phyloP scores from a whole-genome alignment of 2,797 vertebrate genomes.

The Sardinella longiceps region DNA sequence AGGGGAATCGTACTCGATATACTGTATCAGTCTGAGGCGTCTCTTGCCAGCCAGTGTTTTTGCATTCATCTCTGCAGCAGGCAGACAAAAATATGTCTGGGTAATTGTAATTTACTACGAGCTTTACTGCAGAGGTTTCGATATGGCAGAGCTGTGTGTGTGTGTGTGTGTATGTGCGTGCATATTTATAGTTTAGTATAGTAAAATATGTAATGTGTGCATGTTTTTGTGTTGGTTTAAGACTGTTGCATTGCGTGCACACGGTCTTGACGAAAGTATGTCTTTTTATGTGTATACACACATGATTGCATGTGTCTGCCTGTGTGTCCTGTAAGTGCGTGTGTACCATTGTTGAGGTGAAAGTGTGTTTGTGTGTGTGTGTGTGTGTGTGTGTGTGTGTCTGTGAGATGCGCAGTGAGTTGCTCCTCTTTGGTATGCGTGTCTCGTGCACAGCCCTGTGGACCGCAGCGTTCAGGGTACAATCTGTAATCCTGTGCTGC shows the following conservation, averaged over 20 bases:
- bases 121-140: neutral
- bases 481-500: conserved; percentile 37
- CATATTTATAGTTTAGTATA: neutral
- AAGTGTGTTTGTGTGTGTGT: neutral
- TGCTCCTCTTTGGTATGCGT: conserved; percentile 1
- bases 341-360: no score
- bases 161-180: neutral
- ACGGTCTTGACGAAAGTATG: neutral
- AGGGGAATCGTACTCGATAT: neutral
- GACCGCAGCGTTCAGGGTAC: conserved; percentile 24
- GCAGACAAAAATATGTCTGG: conserved; percentile 3
- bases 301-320: neutral
- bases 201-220: neutral
- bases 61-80: neutral
- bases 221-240: no score
- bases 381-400: conserved; percentile 10
- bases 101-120: neutral
- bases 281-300: neutral
- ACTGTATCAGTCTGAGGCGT: neutral
- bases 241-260: no score
- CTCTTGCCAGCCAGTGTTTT: neutral
- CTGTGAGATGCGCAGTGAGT: conserved; percentile 10
- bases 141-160: neutral
- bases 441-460: conserved; percentile 29
- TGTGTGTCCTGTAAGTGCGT: neutral